Evolutionary conservation across 2,113 vertebrate species (phyloP).

Genomic region (Pontoporia blainvillei): DNA sequence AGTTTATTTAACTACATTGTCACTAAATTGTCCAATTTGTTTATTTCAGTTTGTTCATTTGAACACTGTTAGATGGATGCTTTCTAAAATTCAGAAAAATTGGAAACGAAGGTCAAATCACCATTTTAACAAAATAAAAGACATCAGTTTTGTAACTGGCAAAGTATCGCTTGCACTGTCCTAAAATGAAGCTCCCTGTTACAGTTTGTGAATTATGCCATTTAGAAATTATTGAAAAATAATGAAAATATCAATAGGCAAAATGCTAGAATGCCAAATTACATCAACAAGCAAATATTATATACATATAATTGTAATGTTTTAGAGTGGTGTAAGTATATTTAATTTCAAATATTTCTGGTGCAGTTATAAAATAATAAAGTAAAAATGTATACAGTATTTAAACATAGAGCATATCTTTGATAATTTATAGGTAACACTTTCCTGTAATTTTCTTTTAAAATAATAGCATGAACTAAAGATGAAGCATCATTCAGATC

Average conservation of each 20-base stretch:
- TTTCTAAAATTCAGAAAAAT: constrained; percentile 34
- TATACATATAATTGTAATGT: neutral
- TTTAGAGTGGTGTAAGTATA: neutral
- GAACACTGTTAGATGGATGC: neutral
- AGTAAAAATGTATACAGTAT: neutral
- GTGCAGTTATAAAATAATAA: neutral
- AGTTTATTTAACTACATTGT: constrained; percentile 41
- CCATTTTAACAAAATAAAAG: neutral
- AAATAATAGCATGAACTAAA: neutral
- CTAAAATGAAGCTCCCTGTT: neutral
- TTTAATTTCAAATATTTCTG: constrained; percentile 7
- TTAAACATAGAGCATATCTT: neutral
- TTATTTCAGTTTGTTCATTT: neutral
- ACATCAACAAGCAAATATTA: neutral
- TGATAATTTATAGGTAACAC: neutral
- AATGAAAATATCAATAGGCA: neutral
- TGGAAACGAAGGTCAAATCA: constrained; percentile 4
- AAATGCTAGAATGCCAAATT: neutral
- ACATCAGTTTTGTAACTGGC: neutral
- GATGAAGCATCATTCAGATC: neutral
- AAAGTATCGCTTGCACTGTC: neutral
- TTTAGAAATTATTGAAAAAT: neutral
- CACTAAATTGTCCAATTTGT: neutral
- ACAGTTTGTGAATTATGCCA: neutral
- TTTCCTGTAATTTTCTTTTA: neutral